phyloP scores from a whole-genome alignment of 1,140 invertebrate genomes.

The Drosophila nikananu region DNA sequence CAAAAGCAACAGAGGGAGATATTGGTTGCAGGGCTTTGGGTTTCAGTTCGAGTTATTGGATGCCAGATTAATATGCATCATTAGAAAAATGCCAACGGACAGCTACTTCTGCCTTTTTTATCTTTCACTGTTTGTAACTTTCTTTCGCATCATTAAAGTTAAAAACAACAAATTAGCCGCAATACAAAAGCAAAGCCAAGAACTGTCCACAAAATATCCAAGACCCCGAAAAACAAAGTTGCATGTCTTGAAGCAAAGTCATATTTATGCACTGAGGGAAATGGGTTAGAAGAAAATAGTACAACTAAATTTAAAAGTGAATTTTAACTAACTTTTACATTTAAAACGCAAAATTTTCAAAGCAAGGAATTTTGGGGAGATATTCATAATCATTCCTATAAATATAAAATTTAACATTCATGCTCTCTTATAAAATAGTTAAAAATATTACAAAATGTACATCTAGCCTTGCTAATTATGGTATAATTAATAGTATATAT shows the following conservation, averaged over 20 bases:
- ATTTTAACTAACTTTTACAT: neutral
- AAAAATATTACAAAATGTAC: neutral
- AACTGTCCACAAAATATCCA: conserved; percentile 42
- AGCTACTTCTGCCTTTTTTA: conserved; percentile 1
- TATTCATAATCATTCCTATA: neutral
- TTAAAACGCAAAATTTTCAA: no score
- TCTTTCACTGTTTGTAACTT: conserved; percentile 28
- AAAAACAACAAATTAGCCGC: conserved; percentile 42
- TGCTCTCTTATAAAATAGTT: neutral
- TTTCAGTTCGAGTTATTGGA: conserved; percentile 16
- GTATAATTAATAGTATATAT: neutral
- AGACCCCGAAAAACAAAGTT: conserved; percentile 30
- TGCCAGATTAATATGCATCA: conserved; percentile 49
- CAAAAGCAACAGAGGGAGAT: conserved; percentile 19
- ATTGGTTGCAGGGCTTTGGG: conserved; percentile 35
- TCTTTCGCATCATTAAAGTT: conserved; percentile 53
- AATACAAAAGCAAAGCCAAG: conserved; percentile 22
- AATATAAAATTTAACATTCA: neutral
- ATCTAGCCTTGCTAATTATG: neutral
- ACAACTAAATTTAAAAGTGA: no score
- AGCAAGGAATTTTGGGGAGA: no score
- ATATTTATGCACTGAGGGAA: conserved; percentile 15
- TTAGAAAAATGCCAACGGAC: conserved; percentile 40
- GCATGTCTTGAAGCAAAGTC: conserved; percentile 33
- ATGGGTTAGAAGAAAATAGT: no score